Conservation (phyloP, 2,888 invertebrate genomes). For the Acanthococcus lagerstroemiae region DNA sequence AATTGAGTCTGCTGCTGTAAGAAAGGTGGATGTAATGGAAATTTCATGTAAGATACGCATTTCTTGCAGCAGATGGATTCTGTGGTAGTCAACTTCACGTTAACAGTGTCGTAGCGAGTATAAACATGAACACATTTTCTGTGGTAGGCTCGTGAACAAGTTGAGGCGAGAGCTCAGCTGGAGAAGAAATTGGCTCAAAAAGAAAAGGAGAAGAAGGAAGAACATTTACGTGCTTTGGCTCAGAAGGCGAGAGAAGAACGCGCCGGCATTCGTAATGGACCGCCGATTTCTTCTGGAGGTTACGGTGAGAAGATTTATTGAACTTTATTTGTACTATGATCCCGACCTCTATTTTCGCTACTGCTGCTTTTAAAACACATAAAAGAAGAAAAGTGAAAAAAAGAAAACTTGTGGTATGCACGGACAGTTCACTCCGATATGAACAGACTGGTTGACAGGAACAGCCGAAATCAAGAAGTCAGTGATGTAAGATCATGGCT, state of each 20-base stretch:
- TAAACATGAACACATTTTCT: background rate
- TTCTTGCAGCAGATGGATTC: too few species aligned
- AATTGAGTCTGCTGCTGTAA: background rate
- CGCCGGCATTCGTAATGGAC: slow-evolving; percentile 59
- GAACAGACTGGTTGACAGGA: too few species aligned
- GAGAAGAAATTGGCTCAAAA: slow-evolving; percentile 94
- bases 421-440: too few species aligned
- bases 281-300: slow-evolving; percentile 41
- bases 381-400: too few species aligned
- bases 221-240: slow-evolving; percentile 81
- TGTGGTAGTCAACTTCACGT: too few species aligned
- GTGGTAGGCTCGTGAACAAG: slow-evolving; percentile 75
- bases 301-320: slow-evolving; percentile 38
- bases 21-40: too few species aligned
- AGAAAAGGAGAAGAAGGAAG: slow-evolving; percentile 96
- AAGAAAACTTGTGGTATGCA: too few species aligned
- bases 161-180: slow-evolving; percentile 89
- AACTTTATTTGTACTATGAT: background rate
- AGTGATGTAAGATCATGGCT: too few species aligned
- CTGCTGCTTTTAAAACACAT: background rate
- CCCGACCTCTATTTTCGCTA: background rate
- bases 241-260: slow-evolving; percentile 92
- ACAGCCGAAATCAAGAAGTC: too few species aligned
- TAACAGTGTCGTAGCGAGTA: too few species aligned
- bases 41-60: too few species aligned